phyloP scores from a whole-genome alignment of 2,113 vertebrate genomes.

The Carassius gibelio region DNA sequence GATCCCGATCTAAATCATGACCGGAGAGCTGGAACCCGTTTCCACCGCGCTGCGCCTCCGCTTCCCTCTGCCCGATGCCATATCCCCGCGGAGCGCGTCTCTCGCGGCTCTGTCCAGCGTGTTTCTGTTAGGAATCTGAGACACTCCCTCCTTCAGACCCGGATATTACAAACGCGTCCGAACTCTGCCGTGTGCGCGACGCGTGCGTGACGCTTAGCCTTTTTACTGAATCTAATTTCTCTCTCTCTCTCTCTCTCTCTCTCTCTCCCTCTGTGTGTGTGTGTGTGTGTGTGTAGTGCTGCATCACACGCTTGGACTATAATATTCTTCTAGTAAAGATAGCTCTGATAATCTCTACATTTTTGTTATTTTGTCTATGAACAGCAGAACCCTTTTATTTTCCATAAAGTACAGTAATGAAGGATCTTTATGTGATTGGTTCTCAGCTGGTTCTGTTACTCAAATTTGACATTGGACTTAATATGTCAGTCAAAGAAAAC shows the following conservation, averaged over 20 bases:
- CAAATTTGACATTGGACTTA: background rate
- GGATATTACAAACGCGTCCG: conserved; percentile 67
- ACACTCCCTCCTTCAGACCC: conserved; percentile 70
- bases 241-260: background rate
- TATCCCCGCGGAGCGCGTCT: conserved; percentile 18
- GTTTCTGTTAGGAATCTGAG: conserved; percentile 61
- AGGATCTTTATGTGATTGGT: background rate
- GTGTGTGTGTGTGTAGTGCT: too few relatives aligned
- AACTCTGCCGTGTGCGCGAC: conserved; percentile 26
- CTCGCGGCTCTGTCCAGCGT: conserved; percentile 56
- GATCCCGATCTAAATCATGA: conserved; percentile 60
- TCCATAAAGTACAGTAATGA: background rate
- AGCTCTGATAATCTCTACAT: background rate
- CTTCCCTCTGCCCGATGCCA: conserved; percentile 63
- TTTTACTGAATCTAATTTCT: background rate
- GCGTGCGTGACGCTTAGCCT: background rate
- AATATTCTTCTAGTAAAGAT: background rate
- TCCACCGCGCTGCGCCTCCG: conserved; percentile 24
- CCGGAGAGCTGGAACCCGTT: conserved; percentile 48
- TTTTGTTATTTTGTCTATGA: background rate
- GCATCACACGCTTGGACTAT: background rate
- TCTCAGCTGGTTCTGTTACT: background rate
- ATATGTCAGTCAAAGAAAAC: background rate
- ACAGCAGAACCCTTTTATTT: background rate
- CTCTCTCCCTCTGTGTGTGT: background rate